Evolutionary conservation across 2,888 invertebrate genomes (phyloP), one percentile per base, ranked within the genome.

Genomic region (Pheosia tremula): DNA sequence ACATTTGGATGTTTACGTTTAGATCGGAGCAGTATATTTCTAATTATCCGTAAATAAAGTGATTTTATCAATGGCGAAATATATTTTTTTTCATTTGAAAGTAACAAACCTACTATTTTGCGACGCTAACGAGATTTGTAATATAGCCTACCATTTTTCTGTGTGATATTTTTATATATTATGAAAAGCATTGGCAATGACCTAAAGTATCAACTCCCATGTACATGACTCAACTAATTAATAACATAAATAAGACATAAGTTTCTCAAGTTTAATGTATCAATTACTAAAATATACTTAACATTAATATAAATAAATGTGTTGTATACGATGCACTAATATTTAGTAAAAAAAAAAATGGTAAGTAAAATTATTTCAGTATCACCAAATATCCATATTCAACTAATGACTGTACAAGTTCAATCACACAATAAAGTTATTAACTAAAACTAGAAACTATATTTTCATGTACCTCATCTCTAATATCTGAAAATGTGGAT

Each of bases 31-130:
- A 87, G 83, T 83, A 88, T 86, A 90, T 87, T 89, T 88, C 86
- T 87, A 84, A 87, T 83, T 82, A 85, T 86, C 90, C 86, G 82
- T 87, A 82, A 93, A 93, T 93, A 93, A 93, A 93, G 88, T 88
- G 88, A 86, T 85, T 89, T 87, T 88, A 80, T 91, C 87, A 86
- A 82, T 90, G 89, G 87, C 82, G 76, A 86, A 83, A 77, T 58
- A 69, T 68, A 65, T 64, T 72, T 75, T 75, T 77, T 88, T 90
- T 88, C 85, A 75, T 88, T 87, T 82, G 60, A 53, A 61, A 58
- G 60, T 59, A 47, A 58, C 77, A 71, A 56, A 58, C 69, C 69
- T 71, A 66, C 60, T 75, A 80, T 84, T 89, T 91, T 90, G 89
- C 88, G 89, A 91, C 82, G 89, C 90, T 90, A 87, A 84, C 87